A percentile compares a stretch with the other conserved stretches of the same genome.
phyloP scores from a whole-genome alignment of 2,113 vertebrate species.

The Chrysemys picta region DNA sequence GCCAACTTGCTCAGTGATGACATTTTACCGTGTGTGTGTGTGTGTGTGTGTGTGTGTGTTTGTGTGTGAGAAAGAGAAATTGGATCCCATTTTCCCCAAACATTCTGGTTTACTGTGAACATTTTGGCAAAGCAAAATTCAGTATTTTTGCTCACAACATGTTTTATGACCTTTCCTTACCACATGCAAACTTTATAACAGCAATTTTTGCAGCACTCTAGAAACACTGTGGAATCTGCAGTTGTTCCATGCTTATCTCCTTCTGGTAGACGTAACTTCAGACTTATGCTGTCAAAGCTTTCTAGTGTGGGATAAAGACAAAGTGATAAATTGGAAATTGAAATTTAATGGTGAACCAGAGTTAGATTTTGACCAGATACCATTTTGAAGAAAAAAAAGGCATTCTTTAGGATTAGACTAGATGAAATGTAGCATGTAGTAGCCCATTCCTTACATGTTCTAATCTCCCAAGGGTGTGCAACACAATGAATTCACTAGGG shows the following conservation, averaged over 20 bases:
- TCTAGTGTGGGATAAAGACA: not conserved
- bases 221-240: not conserved
- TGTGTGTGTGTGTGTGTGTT: too few species aligned
- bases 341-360: not conserved
- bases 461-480: not conserved
- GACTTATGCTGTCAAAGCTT: not conserved
- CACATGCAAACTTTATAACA: not conserved
- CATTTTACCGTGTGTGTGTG: not conserved
- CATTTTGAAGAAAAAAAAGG: not conserved
- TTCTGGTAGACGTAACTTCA: not conserved
- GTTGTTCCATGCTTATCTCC: not conserved
- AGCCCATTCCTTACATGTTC: rapidly evolving
- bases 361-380: not conserved
- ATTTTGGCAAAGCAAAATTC: not conserved
- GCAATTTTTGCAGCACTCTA: not conserved
- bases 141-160: not conserved
- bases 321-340: not conserved
- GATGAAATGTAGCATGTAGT: not conserved
- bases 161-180: not conserved
- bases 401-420: rapidly evolving
- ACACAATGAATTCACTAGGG: not conserved
- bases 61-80: not conserved
- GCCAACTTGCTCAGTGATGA: not conserved
- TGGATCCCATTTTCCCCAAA: rapidly evolving
- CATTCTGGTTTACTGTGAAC: not conserved